Conservation (phyloP, 2,797 vertebrate genomes). For the Acridotheres tristis region DNA sequence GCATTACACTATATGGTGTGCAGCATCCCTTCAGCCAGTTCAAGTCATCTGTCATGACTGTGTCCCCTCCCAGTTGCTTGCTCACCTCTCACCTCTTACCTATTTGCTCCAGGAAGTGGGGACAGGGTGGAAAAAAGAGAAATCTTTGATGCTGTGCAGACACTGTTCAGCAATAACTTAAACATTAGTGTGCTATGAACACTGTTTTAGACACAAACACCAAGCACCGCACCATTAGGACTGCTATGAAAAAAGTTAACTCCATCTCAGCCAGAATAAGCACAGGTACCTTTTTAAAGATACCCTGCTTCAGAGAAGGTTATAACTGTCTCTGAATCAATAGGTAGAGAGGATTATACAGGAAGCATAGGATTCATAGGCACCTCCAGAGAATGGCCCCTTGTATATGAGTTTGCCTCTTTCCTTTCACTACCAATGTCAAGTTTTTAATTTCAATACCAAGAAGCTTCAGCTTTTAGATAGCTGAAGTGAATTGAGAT, state of each 20-base stretch:
- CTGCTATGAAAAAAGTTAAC: background rate
- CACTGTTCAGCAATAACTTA: background rate
- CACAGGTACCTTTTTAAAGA: background rate
- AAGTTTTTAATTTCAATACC: background rate
- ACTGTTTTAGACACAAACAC: background rate
- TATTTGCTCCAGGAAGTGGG: background rate
- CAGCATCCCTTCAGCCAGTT: background rate
- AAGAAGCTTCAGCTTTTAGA: background rate
- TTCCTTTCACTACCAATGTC: background rate
- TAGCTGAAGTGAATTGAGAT: background rate
- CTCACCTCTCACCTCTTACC: background rate
- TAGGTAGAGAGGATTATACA: background rate
- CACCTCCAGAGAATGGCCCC: background rate
- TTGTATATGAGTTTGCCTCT: background rate
- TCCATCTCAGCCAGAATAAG: background rate
- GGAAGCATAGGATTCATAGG: background rate
- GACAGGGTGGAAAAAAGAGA: background rate
- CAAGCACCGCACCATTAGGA: background rate
- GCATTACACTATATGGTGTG: background rate
- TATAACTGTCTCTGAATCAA: background rate
- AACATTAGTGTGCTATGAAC: background rate
- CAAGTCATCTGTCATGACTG: background rate
- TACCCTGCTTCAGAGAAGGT: background rate
- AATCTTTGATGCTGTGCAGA: background rate
- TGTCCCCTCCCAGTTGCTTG: background rate